A percentile compares a stretch with the other conserved stretches of the same genome.
Conservation (phyloP, 2,888 invertebrate genomes). For the Lysandra coridon region DNA sequence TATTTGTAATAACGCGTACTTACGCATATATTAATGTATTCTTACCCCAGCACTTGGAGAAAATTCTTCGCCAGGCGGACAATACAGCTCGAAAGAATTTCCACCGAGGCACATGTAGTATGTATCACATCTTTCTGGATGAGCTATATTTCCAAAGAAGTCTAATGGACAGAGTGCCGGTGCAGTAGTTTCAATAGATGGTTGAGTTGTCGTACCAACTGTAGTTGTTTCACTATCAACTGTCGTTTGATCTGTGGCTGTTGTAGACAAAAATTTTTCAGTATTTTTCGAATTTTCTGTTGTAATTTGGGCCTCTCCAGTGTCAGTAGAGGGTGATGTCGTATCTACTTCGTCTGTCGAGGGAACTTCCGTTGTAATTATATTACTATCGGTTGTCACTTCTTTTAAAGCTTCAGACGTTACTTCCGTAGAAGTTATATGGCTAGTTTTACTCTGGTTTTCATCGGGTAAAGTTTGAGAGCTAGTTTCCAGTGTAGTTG, state of each 20-base stretch:
- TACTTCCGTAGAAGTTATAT: slow-evolving; percentile 25
- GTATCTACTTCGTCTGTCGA: background rate
- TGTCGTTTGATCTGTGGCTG: background rate
- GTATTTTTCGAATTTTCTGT: background rate
- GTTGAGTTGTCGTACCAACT: slow-evolving; percentile 38
- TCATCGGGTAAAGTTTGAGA: slow-evolving; percentile 18
- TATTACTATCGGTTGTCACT: background rate
- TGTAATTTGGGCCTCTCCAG: background rate
- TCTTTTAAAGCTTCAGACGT: slow-evolving; percentile 28
- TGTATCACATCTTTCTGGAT: slow-evolving; percentile 49
- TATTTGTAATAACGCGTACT: background rate
- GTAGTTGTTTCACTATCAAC: background rate
- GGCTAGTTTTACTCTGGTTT: slow-evolving; percentile 28
- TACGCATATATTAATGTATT: background rate
- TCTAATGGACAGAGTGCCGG: slow-evolving; percentile 46
- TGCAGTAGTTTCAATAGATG: slow-evolving; percentile 35
- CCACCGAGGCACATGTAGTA: slow-evolving; percentile 53
- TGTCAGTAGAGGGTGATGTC: background rate
- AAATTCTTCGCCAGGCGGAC: slow-evolving; percentile 41
- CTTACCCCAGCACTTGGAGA: slow-evolving; percentile 36
- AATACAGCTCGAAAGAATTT: slow-evolving; percentile 43
- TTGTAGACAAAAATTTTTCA: background rate
- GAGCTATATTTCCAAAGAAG: slow-evolving; percentile 50
- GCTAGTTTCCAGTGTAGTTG: background rate
- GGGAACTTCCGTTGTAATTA: background rate